Evolutionary conservation across 2,888 invertebrate genomes (phyloP), one percentile per base, ranked within the genome.

Genomic region (Caenorhabditis virilis): DNA sequence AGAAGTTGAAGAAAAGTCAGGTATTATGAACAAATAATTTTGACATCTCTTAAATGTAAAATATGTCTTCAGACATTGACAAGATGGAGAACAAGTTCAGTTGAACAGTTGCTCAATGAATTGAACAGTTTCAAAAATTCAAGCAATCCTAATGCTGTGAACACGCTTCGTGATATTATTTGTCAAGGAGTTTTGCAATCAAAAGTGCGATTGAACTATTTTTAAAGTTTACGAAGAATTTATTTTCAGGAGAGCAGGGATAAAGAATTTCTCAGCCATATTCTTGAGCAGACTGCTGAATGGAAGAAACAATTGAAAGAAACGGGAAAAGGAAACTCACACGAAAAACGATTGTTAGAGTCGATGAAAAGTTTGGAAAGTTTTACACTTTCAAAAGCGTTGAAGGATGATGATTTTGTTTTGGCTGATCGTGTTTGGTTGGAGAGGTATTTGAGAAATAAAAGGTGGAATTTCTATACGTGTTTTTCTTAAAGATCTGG

Each of bases 341-440:
- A 33, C 18, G 20, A 16, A 5, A n/a, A 22, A 35, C 5, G 33
- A 33, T 6, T 18, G 9, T 15, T 15, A 47, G 18, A 13, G 35
- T 2, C 16, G 47, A 6, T 51, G 26, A 48, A 46, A 52, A 18
- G 41, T 13, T 9, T 42, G 5, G 42, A 42, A 23, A 23, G 2
- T 2, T 13, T 22, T 5, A n/a, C 64, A 16, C 35, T 64, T 22
- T 49, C 57, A 3, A 43, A 49, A 41, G 63, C 63, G 2, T 26
- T 63, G 23, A 16, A 36, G 13, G 2, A 49, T 7, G 53, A 57
- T 20, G 45, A 61, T n/a, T 26, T 54, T 39, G 50, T 66, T 20
- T 48, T 60, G 2, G 60, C 66, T 26, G 66, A 66, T 47, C 52
- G 66, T 9, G 46, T 66, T 39, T 66, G 66, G 66, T 45, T 55